phyloP scores from a whole-genome alignment of 2,888 invertebrate species.

The Pseudococcus longispinus region DNA sequence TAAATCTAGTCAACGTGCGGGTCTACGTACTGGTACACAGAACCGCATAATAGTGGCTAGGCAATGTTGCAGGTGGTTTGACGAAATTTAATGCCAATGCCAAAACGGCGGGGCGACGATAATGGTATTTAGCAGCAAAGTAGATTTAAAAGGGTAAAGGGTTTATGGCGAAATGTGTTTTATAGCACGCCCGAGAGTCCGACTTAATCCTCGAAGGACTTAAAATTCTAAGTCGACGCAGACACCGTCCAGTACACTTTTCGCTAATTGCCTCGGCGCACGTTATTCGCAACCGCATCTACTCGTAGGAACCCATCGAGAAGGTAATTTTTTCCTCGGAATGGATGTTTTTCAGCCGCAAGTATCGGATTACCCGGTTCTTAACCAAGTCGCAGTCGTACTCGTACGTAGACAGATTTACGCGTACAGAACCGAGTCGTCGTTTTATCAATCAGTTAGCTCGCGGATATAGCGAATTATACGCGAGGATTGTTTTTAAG shows the following conservation, averaged over 20 bases:
- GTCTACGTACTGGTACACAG: not conserved
- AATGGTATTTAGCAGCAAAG: conserved; percentile 22
- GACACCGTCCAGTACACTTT: conserved; percentile 38
- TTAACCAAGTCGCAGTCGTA: not conserved
- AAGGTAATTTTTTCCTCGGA: not conserved
- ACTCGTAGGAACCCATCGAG: not conserved
- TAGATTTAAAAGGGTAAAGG: conserved; percentile 26
- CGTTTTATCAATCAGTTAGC: conserved; percentile 31
- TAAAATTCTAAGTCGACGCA: conserved; percentile 51
- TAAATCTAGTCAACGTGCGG: not conserved
- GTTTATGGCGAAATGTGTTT: conserved; percentile 25
- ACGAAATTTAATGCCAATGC: conserved; percentile 22
- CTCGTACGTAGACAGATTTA: not conserved
- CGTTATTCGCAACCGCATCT: not conserved
- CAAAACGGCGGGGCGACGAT: not conserved
- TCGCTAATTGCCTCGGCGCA: conserved; percentile 36
- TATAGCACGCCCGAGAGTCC: not conserved
- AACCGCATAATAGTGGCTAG: not conserved
- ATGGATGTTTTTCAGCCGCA: not conserved
- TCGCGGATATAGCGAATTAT: conserved; percentile 26
- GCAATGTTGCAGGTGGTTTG: conserved; percentile 21
- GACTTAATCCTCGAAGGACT: conserved; percentile 46
- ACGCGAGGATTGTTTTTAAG: conserved; percentile 28
- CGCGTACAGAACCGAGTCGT: not conserved
- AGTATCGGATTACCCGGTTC: conserved; percentile 16